These are phyloP conservation scores for Nemapogon koenigi DNA, from an alignment of 2,888 invertebrate species.

Conservation along the genomic window DNA sequence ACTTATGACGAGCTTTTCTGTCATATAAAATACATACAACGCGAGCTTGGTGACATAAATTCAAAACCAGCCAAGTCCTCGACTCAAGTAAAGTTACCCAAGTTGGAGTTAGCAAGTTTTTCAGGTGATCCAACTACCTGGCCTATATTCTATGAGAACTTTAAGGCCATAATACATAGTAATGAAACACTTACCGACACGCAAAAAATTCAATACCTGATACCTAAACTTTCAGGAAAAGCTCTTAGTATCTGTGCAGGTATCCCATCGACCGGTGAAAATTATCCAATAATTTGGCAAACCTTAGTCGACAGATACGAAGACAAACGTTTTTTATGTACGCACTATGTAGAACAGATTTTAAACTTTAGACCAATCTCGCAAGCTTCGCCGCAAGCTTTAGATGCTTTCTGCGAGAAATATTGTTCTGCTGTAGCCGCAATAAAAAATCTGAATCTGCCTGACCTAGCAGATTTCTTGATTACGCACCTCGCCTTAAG, in stretches of 20 bases:
- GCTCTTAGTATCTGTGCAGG: constrained; percentile 2
- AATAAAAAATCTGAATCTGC: neutral
- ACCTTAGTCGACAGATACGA: neutral
- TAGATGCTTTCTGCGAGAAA: constrained; percentile 1
- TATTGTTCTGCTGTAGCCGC: neutral
- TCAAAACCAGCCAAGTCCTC: too few relatives aligned
- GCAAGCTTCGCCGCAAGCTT: neutral
- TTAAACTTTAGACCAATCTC: neutral
- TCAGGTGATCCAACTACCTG: neutral
- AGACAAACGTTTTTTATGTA: neutral
- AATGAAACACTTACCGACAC: too few relatives aligned
- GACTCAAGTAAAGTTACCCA: neutral
- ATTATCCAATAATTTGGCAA: constrained; percentile 9
- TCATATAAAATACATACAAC: too few relatives aligned
- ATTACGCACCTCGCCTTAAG: constrained; percentile 15
- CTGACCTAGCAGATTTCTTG: constrained; percentile 10
- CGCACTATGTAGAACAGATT: neutral
- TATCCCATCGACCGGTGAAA: constrained; percentile 32
- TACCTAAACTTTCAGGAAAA: neutral
- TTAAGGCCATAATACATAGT: neutral
- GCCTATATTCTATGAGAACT: constrained; percentile 1
- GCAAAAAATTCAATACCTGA: constrained; percentile 1
- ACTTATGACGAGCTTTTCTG: too few relatives aligned
- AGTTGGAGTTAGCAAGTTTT: neutral
- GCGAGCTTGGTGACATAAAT: too few relatives aligned